Evolutionary conservation across 2,797 vertebrate genomes (phyloP), one percentile per base, ranked within the genome.

Genomic region (Mormyrops attenuatus): DNA sequence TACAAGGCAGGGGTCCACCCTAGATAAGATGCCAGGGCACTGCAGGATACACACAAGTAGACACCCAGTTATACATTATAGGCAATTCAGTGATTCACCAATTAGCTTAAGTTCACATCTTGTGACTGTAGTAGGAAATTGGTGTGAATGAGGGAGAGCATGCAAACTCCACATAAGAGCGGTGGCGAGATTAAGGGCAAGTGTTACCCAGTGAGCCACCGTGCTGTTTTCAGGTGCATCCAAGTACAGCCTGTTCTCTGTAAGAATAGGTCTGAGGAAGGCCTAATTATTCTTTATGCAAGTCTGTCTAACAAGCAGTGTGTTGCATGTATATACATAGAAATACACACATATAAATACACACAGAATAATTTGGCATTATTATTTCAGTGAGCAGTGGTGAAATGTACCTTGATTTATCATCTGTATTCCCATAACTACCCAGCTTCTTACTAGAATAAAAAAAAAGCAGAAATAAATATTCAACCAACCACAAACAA

Each of bases 251-350:
- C 77, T 80, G 77, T 47, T 41, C 77, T 80, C 20, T 80, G 15
- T 80, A 80, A 80, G 41, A 73, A 73, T 73, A 80, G 34, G 30
- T 20, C 17, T 20, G 17, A 44, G 20, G 3, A 38, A 44, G 41
- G 38, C 73, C 73, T 80, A 80, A 41, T 80, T 6, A 41, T 47
- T 20, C 41, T 41, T 38, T 44, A 47, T n/a, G 7, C 20, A 17
- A 80, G 77, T 44, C 69, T 38, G 69, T 73, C 77, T 80, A 80
- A 80, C 77, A 41, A 80, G 77, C 77, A 80, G 77, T n/a, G 77
- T 47, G 77, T 47, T n/a, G 7, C 77, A 80, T 80, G 41, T 41
- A 80, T 80, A 73, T 80, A 80, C 41, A 47, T 80, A 77, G 4
- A 77, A 41, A 77, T 20, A 41, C 17, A 69, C 17, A 80, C 2